These are phyloP conservation scores for Drosophila lowei DNA, from an alignment of 1,140 invertebrate genomes.

Conservation along the genomic window DNA sequence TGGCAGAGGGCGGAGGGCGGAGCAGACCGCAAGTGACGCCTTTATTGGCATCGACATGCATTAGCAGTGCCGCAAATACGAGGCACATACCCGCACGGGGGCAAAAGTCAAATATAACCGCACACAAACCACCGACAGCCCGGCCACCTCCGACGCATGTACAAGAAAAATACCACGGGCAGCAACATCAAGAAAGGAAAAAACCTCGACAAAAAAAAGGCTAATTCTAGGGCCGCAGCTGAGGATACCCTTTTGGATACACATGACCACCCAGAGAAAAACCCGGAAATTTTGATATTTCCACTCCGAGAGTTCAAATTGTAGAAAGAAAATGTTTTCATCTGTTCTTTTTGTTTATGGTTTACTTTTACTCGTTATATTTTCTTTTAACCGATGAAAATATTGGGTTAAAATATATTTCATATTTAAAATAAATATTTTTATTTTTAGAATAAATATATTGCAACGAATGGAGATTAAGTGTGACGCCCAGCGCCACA, in stretches of 20 bases:
- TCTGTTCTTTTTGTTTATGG: too few relatives aligned
- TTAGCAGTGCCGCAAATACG: constrained; percentile 69
- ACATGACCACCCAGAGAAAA: too few relatives aligned
- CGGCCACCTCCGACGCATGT: constrained; percentile 60
- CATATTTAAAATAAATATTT: too few relatives aligned
- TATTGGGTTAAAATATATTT: too few relatives aligned
- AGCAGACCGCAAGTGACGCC: constrained; percentile 14
- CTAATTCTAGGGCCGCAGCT: constrained; percentile 21
- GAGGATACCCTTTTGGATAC: not conserved
- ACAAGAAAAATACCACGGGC: constrained; percentile 35
- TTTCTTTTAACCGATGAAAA: too few relatives aligned
- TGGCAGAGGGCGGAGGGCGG: not conserved
- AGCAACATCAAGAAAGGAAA: constrained; percentile 21
- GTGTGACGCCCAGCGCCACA: too few relatives aligned
- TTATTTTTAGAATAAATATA: too few relatives aligned
- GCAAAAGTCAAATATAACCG: constrained; percentile 76
- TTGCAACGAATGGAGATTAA: too few relatives aligned
- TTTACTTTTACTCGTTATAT: too few relatives aligned
- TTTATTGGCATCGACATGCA: constrained; percentile 79
- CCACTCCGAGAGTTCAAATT: too few relatives aligned
- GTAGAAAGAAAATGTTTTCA: too few relatives aligned
- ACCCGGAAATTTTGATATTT: too few relatives aligned
- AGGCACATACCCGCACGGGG: constrained; percentile 38
- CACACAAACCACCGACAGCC: constrained; percentile 50
- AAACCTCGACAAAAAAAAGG: constrained; percentile 19